These are phyloP conservation scores for Nycticorax nycticorax DNA, from an alignment of 2,113 vertebrate genomes.

Conservation along the genomic window DNA sequence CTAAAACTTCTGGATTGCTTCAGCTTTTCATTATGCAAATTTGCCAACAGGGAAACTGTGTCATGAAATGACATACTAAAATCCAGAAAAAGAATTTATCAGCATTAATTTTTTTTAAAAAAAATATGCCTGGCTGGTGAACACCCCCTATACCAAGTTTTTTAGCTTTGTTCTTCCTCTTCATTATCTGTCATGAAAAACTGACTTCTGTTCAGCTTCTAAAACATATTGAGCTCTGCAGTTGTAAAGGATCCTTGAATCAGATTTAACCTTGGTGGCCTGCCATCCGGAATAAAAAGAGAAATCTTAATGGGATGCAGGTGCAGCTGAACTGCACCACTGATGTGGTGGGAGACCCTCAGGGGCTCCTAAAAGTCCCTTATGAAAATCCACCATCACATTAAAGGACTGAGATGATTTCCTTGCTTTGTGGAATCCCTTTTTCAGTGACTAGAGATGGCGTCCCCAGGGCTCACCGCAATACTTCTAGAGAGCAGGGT, in stretches of 20 bases:
- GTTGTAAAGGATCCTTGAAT: neutral
- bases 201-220: neutral
- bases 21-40: neutral
- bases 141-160: fast-evolving
- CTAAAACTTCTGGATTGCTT: neutral
- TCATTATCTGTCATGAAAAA: neutral
- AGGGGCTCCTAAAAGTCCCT: neutral
- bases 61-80: neutral
- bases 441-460: neutral
- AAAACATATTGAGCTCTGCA: neutral
- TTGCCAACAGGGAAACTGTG: neutral
- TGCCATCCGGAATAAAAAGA: neutral
- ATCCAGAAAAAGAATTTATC: neutral
- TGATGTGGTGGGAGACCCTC: neutral
- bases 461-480: neutral
- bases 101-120: neutral
- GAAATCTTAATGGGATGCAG: slow-evolving; percentile 1
- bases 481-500: neutral
- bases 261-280: neutral
- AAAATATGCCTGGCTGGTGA: neutral
- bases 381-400: neutral
- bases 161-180: neutral
- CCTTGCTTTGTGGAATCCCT: neutral
- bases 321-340: neutral
- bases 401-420: neutral